Base-by-base conservation (phyloP, 2,113 vertebrate genomes). In the Crotalus helleri region DNA sequence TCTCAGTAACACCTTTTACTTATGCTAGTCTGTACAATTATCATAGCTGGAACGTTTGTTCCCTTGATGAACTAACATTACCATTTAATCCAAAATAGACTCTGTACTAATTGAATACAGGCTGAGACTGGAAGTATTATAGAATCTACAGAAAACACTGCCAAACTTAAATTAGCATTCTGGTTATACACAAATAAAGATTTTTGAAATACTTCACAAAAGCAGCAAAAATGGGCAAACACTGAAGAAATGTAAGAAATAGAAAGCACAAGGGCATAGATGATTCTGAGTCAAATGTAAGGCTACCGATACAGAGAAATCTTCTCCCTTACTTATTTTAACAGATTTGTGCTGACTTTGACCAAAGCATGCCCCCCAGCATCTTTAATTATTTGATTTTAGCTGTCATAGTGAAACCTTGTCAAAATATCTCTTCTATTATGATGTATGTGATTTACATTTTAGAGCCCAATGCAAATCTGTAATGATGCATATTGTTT, bases 381-480 rank as follows among this genome's bases (percentile, higher is more conserved):
- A 23, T 19, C 94, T 95, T 94, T 89, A 87, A 91, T 91, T 95
- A 92, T 95, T 96, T 93, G 91, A 94, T 95, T 91, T 91, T 86
- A 91, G 93, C 92, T 94, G 92, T 91, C 92, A 96, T 95, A 94
- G 94, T 86, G 90, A 94, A 95, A 91, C 74, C 94, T 61, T 91
- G 96, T 87, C 54, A 95, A 96, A 96, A 94, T 90, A 33, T 69
- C 26, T 21, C 0, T 92, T 96, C 95, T 96, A 94, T 93, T 85
- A 95, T 5, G 94, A 33, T 29, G 93, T 94, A 94, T 96, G 86
- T 90, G 91, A 95, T 93, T 95, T 92, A 64, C 85, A 87, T 92
- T 53, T 92, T 64, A 95, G 89, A 91, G 49, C 89, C 95, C 93
- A 92, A 58, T 95, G 91, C 85, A 94, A 96, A 33, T 88, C 8